Percentiles rank a stretch among this genome's conserved stretches.
Conservation (phyloP, 2,888 invertebrate genomes). For the Conistra vaccinii region DNA sequence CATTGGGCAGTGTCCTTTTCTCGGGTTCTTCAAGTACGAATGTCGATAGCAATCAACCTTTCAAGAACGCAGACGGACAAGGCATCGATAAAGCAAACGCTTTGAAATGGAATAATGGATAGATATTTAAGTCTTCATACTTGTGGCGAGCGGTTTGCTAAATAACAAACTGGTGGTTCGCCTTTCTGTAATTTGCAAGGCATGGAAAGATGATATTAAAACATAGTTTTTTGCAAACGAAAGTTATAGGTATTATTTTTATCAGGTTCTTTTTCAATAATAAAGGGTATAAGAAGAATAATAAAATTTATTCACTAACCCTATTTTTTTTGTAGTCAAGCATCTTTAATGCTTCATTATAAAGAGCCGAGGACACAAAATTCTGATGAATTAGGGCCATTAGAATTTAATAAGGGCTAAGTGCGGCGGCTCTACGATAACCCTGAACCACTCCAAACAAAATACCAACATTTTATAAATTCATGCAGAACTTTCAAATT, state of each 20-base stretch:
- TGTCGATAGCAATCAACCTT: slow-evolving; percentile 3
- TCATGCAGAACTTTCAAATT: slow-evolving; percentile 43
- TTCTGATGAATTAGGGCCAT: slow-evolving; percentile 29
- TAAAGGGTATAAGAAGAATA: too few relatives aligned
- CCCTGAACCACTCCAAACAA: slow-evolving; percentile 40
- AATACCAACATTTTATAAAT: slow-evolving; percentile 52
- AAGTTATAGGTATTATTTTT: background rate
- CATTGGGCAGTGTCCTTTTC: background rate
- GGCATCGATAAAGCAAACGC: slow-evolving; percentile 2
- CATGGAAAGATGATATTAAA: background rate
- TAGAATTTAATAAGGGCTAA: slow-evolving; percentile 26
- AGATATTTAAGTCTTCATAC: background rate
- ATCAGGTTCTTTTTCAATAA: too few relatives aligned
- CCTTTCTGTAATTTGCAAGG: background rate
- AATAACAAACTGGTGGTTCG: background rate
- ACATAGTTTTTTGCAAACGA: background rate
- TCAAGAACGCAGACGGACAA: background rate
- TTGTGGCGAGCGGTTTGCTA: background rate
- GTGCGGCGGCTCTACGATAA: slow-evolving; percentile 18
- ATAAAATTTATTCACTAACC: too few relatives aligned
- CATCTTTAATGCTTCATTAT: slow-evolving; percentile 10
- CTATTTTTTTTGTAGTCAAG: background rate
- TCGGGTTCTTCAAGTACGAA: background rate
- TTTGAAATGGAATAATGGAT: background rate
- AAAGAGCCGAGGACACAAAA: background rate